These are phyloP conservation scores for Lasioglossum lativentre DNA, from an alignment of 2,888 invertebrate species.

Conservation along the genomic window DNA sequence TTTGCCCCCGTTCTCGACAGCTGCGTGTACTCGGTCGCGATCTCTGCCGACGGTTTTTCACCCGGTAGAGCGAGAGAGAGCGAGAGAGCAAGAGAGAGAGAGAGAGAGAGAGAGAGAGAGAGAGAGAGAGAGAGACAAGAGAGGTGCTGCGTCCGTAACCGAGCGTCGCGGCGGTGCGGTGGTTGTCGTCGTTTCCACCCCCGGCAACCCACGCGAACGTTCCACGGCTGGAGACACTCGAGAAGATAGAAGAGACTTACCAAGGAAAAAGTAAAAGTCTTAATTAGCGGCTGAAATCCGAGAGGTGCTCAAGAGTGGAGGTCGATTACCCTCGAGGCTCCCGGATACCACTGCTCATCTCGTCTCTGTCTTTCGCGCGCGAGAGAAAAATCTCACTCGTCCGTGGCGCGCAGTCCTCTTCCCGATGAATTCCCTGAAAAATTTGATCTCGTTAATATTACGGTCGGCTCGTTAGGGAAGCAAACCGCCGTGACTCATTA, in stretches of 20 bases:
- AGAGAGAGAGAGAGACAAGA: background rate
- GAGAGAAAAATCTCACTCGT: slow-evolving; percentile 10
- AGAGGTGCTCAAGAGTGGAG: slow-evolving; percentile 69
- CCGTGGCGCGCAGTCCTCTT: background rate
- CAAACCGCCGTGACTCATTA: slow-evolving; percentile 53
- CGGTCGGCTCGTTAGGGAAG: slow-evolving; percentile 50
- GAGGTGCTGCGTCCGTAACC: slow-evolving; percentile 40
- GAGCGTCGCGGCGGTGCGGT: slow-evolving; percentile 12
- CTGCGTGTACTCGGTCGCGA: slow-evolving; percentile 46
- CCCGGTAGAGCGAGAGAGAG: background rate
- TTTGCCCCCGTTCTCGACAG: slow-evolving; percentile 54
- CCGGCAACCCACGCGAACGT: slow-evolving; percentile 16
- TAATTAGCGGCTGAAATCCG: slow-evolving; percentile 74
- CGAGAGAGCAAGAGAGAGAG: background rate
- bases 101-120: background rate
- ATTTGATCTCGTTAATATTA: slow-evolving; percentile 64
- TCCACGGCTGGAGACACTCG: slow-evolving; percentile 58
- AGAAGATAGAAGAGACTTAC: slow-evolving; percentile 72
- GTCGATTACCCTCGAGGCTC: slow-evolving; percentile 72
- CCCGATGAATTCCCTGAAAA: slow-evolving; percentile 59
- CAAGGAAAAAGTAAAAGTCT: slow-evolving; percentile 75
- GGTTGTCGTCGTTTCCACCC: slow-evolving; percentile 35
- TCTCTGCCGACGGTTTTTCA: slow-evolving; percentile 53
- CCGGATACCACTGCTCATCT: slow-evolving; percentile 52
- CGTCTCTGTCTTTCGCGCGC: slow-evolving; percentile 27